Evolutionary conservation across 2,797 vertebrate species (phyloP).

Genomic region (Protonibea diacanthus): DNA sequence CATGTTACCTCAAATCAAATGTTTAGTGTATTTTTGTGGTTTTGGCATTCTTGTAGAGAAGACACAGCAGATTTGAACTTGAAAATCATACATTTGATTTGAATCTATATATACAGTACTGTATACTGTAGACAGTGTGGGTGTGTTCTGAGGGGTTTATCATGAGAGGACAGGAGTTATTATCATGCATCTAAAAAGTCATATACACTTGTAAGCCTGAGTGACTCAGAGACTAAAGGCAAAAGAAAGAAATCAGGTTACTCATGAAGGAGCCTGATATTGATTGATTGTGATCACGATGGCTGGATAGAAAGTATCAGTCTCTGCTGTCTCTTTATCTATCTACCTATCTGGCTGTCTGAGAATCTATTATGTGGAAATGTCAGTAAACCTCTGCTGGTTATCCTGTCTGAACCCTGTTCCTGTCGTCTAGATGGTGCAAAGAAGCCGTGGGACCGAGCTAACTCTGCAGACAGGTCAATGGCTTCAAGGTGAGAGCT

Average conservation of each 20-base stretch:
- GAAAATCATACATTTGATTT: no score
- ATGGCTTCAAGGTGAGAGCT: conserved; percentile 92
- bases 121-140: no score
- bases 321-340: not conserved
- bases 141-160: no score
- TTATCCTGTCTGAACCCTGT: not conserved
- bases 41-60: not conserved
- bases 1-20: not conserved
- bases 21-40: not conserved
- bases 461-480: conserved; percentile 96
- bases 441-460: conserved; percentile 98
- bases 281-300: not conserved
- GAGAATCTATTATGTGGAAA: not conserved
- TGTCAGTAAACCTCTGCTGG: conserved; percentile 4
- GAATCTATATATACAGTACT: no score
- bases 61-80: not conserved
- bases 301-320: not conserved
- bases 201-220: not conserved
- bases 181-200: no score
- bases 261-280: not conserved
- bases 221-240: not conserved
- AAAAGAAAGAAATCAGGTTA: not conserved
- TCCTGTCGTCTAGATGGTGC: conserved; percentile 86
- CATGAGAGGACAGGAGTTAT: no score
- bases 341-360: not conserved